Base-by-base conservation (phyloP, 2,797 vertebrate genomes). In the Liparis tanakae region DNA sequence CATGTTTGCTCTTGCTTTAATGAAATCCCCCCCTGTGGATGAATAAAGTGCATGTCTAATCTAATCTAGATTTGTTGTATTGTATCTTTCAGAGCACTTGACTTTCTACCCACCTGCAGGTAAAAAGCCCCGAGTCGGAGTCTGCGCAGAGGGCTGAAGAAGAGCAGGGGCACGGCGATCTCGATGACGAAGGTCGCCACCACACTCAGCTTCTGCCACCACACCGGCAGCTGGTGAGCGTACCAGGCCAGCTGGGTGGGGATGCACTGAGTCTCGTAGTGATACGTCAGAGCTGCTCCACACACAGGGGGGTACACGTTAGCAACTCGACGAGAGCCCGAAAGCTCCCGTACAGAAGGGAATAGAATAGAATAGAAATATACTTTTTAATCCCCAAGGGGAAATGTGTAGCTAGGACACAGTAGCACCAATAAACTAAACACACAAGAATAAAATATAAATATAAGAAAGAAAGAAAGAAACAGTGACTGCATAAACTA, bases 221-320 rank as follows among this genome's bases (percentile, higher is more conserved):
- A 99, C 46, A 96, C 85, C 0, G 98, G 98, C 63, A 98, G 83
- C 92, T 97, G 97, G 82, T 98, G 98, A 64, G 96, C 96, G 0
- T 94, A 95, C 98, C 98, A 99, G 56, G 98, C 95, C 1, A 89
- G 89, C 0, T 96, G 93, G 0, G 96, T 97, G 46, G 98, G 97
- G 65, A 99, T 94, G 76, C 97, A 99, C 92, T 99, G 98, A 0
- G 96, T 97, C 94, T 99, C 97, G 0, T 96, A 99, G 88, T 99
- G 98, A 85, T 93, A 94, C 0, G 91, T 94, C 83, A 93, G 58
- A 13, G 92, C 93, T 92, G 83, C 33, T 25, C 41, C 69, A 77
- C 6, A 78, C 53, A 76, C n/a, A 0, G 12, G 7, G 41, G 41
- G 22, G 63, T 9, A 25, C 25, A 30, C 3, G 22, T 3, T 30